Evolutionary conservation across 2,888 invertebrate genomes (phyloP), one percentile per base, ranked within the genome.

Genomic region (Tetanocera ferruginea): DNA sequence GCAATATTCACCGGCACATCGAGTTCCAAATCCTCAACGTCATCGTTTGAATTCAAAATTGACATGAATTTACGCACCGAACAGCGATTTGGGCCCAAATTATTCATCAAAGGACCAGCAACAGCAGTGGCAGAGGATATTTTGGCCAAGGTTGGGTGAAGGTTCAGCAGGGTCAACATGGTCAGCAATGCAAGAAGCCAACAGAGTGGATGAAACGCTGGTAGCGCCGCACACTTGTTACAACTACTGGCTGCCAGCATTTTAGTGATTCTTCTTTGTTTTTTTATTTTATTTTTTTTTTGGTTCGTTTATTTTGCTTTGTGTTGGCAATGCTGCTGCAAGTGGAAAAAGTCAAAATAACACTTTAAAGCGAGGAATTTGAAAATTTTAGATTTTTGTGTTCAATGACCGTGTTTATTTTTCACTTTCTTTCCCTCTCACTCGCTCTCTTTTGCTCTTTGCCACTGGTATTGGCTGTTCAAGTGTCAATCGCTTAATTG

Each of bases 21-120:
- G 81, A 89, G 83, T 80, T 87, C 86, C 76, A 89, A 82, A 82
- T 89, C 89, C 83, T 89, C 89, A 62, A 88, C 86, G 80, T 89
- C 89, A 76, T 86, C 88, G 79, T 87, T 87, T 78, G 84, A 84
- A 76, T 84, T 85, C 80, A 88, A 82, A 83, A 88, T 82, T 25
- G 82, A 77, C 62, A 81, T 81, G 79, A 83, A 84, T 81, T 84
- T 85, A 77, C 83, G 84, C 79, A 80, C 83, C 80, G 85, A 82
- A 78, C 86, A 86, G 64, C 81, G 81, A 23, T 77, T 78, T 82
- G 76, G 77, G 74, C 52, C 43, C 52, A 83, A 85, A 31, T 82
- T 83, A 80, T 83, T 80, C 23, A 81, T 78, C 77, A 82, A 79
- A 76, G 81, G 55, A 67, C 28, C 77, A 17, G 28, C 66, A 66